A percentile compares a stretch with the other conserved stretches of the same genome.
phyloP scores from a whole-genome alignment of 2,888 invertebrate genomes.

The Tenthredo amoena region DNA sequence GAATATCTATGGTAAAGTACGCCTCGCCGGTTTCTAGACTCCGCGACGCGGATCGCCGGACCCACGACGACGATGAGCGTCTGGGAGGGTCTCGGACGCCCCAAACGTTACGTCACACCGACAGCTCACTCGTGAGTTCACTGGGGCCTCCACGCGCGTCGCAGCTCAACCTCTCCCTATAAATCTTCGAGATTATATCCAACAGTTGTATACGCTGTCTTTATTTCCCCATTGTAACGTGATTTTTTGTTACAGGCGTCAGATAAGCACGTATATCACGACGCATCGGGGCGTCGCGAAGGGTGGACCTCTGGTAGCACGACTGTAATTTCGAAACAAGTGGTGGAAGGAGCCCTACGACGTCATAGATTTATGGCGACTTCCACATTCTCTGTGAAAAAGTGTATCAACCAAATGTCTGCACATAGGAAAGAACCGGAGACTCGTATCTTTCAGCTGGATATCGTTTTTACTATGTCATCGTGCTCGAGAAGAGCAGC shows the following conservation, averaged over 20 bases:
- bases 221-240: constrained; percentile 51
- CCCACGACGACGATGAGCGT: constrained; percentile 42
- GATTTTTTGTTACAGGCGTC: constrained; percentile 46
- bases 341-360: constrained; percentile 32
- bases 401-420: constrained; percentile 17
- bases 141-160: constrained; percentile 35
- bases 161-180: constrained; percentile 39
- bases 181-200: constrained; percentile 50
- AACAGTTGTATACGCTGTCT: constrained; percentile 49
- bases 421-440: neutral
- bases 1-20: neutral
- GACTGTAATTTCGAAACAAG: constrained; percentile 49
- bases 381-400: constrained; percentile 46
- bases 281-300: constrained; percentile 49
- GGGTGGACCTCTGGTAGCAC: constrained; percentile 44
- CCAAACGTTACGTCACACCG: constrained; percentile 46
- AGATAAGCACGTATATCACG: constrained; percentile 45
- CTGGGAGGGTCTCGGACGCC: constrained; percentile 48
- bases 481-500: neutral
- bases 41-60: constrained; percentile 34
- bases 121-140: constrained; percentile 44
- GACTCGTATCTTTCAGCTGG: constrained; percentile 18
- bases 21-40: neutral
- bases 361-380: constrained; percentile 44
- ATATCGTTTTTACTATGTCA: constrained; percentile 14